A percentile compares a stretch with the other conserved stretches of the same genome.
These are phyloP conservation scores for Pyrrhosoma nymphula DNA, from an alignment of 2,888 invertebrate genomes.

Conservation along the genomic window DNA sequence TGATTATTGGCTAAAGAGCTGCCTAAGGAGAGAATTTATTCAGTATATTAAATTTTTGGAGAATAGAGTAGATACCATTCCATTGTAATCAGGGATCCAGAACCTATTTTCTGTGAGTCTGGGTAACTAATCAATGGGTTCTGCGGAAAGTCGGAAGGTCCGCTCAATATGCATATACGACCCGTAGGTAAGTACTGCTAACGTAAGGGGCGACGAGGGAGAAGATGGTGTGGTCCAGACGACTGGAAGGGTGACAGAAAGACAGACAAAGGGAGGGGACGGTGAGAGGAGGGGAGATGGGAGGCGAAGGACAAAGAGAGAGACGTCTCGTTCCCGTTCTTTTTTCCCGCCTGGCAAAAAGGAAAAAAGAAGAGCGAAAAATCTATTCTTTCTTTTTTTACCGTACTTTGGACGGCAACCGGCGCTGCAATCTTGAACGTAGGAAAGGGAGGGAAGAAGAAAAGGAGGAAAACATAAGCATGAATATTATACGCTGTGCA, in stretches of 20 bases:
- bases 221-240: not conserved
- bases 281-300: not conserved
- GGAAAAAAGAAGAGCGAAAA: not conserved
- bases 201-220: not conserved
- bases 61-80: too few species aligned
- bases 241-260: not conserved
- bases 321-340: slow-evolving; percentile 19
- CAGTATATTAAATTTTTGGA: too few species aligned
- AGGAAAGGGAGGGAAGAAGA: not conserved
- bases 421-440: slow-evolving; percentile 34
- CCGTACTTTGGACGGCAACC: slow-evolving; percentile 32
- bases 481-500: not conserved
- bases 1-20: too few species aligned
- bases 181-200: not conserved
- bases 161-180: too few species aligned
- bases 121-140: too few species aligned
- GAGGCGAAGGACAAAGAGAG: not conserved
- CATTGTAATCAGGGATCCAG: too few species aligned
- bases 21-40: too few species aligned
- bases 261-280: not conserved
- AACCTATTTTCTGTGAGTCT: too few species aligned
- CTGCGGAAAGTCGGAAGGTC: too few species aligned
- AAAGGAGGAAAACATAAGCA: not conserved
- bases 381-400: slow-evolving; percentile 44
- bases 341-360: slow-evolving; percentile 34